Evolutionary conservation across 2,888 invertebrate genomes (phyloP), one percentile per base, ranked within the genome.

Genomic region (Actias luna): DNA sequence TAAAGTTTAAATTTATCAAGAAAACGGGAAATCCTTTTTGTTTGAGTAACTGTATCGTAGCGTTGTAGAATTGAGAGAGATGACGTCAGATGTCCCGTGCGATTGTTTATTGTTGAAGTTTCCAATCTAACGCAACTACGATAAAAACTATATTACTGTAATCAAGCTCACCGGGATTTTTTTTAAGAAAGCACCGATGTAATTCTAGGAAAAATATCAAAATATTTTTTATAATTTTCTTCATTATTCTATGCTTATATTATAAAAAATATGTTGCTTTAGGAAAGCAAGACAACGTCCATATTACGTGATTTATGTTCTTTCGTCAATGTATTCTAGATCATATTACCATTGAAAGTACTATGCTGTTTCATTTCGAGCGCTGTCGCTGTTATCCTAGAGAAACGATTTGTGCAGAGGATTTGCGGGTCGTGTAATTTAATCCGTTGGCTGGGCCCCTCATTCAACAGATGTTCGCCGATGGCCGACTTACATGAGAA

Each of bases 71-170:
- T 27, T 16, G 29, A 55, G 12, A 29, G 16, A 29, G 59, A 66
- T 76, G 75, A 77, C 76, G 77, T 77, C 75, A 75, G 58, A 59
- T 65, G 60, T 65, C 67, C 67, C 29, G 66, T 71, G 73, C 75
- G 74, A 77, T 57, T 75, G 74, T 75, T 67, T 71, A 71, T 68
- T 66, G 69, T 67, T 66, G 67, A 65, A 69, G 67, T 71, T 76
- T 75, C 69, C 65, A 70, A 67, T 73, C 74, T 73, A 75, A 76
- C 70, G 68, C 61, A n/a, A 71, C 69, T 69, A 69, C 62, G 70
- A 74, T 76, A 71, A 75, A 46, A 59, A 31, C 22, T 10, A 42
- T 29, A 39, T 29, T 25, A n/a, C 29, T 16, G 8, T 55, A 55
- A 55, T n/a, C 29, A 29, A 55, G 29, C 3, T 2, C n/a, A 29